Evolutionary conservation across 2,888 invertebrate species (phyloP), one percentile per base, ranked within the genome.

Genomic region (Synergus umbraculus): DNA sequence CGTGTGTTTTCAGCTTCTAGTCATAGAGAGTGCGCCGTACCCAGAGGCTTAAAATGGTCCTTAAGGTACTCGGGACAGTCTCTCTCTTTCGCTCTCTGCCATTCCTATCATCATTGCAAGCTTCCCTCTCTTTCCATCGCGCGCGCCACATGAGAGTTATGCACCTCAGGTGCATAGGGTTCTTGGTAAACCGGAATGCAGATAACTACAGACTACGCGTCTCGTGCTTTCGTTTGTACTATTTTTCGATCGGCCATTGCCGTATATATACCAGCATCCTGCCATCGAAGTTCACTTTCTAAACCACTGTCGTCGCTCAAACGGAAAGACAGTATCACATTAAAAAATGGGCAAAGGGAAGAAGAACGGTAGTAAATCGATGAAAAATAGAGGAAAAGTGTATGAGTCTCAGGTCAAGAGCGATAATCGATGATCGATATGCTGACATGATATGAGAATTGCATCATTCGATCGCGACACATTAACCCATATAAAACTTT

Each of bases 141-240:
- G 73, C 79, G 63, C 78, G 79, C 60, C 79, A 77, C 79, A 49
- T 83, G 80, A 85, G 83, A 85, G 83, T 89, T 88, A 88, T 89
- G 88, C 88, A 86, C 87, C 86, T 88, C 88, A 88, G 87, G 86
- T 89, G 88, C 88, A 88, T 88, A 88, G 81, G 86, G 86, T 87
- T 88, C 87, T 84, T 81, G 84, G 85, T 85, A 88, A 89, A 89
- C 89, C 87, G 89, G 89, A 89, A 89, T 89, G 89, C 87, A 85
- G 88, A 87, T 88, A 88, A 88, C 87, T 88, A 85, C 87, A 85
- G 84, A 85, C 84, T 81, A 77, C 82, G 78, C 79, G 82, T 77
- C 81, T 81, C 79, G 81, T 79, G 81, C 81, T 85, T 86, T 86
- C 86, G 80, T 86, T 84, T 84, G 81, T 82, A 83, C 85, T 85